These are phyloP conservation scores for Argyrosomus regius DNA, from an alignment of 2,797 vertebrate genomes.

Conservation along the genomic window DNA sequence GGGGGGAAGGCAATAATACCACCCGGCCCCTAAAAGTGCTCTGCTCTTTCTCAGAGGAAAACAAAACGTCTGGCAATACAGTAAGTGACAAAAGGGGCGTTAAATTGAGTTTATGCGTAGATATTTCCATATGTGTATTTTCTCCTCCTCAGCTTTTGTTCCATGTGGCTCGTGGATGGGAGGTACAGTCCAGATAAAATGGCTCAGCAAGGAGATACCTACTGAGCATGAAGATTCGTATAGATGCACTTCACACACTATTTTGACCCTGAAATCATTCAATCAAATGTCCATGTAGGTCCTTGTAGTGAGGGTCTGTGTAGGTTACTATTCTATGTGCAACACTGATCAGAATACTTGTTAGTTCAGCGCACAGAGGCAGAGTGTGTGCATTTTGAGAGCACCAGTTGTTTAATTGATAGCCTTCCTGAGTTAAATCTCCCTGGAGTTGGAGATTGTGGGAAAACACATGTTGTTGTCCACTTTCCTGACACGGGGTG, in stretches of 20 bases:
- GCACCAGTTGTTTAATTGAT: constrained; percentile 52
- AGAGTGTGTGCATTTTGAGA: constrained; percentile 6
- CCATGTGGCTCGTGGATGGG: constrained; percentile 43
- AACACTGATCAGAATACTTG: constrained; percentile 8
- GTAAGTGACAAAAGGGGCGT: constrained; percentile 70
- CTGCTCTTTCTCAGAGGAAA: constrained; percentile 68
- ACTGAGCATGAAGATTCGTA: constrained; percentile 2
- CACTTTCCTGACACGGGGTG: constrained; percentile 31
- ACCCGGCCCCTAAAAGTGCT: constrained; percentile 53
- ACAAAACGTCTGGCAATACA: constrained; percentile 67
- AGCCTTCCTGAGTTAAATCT: constrained; percentile 38
- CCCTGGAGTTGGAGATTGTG: constrained; percentile 61
- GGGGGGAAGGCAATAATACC: constrained; percentile 46
- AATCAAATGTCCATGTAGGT: neutral
- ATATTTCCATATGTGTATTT: constrained; percentile 77
- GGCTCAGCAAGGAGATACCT: constrained; percentile 13
- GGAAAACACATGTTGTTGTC: constrained; percentile 76
- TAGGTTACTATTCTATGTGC: constrained; percentile 4
- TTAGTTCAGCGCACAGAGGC: neutral
- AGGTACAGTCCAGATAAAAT: constrained; percentile 43
- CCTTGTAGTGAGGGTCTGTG: neutral
- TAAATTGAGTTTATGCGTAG: constrained; percentile 68
- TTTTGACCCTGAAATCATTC: constrained; percentile 25
- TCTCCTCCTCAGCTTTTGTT: constrained; percentile 60
- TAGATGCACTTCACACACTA: neutral